phyloP scores from a whole-genome alignment of 2,113 vertebrate genomes.

The Cisticola juncidis region DNA sequence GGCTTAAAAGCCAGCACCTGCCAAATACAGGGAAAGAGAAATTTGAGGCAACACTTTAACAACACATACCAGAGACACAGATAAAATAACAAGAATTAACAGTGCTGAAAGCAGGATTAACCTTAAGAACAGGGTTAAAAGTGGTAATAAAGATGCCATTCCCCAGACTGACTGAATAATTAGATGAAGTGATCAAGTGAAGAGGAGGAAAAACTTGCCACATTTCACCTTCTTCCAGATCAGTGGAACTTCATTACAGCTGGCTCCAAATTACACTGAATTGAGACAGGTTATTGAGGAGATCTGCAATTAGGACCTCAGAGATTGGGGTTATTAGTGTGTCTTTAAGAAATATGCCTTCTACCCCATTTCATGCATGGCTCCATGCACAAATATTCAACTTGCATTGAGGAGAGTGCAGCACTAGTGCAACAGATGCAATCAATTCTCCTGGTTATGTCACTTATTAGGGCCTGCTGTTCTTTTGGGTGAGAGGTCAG shows the following conservation, averaged over 20 bases:
- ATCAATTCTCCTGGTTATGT: not conserved
- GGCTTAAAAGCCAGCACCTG: not conserved
- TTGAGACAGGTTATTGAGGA: not conserved
- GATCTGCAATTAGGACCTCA: not conserved
- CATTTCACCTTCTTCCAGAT: not conserved
- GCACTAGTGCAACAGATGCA: not conserved
- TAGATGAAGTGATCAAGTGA: not conserved
- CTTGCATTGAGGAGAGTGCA: rapidly evolving
- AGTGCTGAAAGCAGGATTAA: not conserved
- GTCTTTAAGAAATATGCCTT: not conserved
- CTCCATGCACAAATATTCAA: not conserved
- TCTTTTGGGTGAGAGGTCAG: not conserved
- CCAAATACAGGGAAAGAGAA: not conserved
- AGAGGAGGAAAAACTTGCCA: not conserved
- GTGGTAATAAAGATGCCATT: rapidly evolving
- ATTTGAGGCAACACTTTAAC: not conserved
- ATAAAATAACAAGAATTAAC: not conserved
- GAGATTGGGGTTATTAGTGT: not conserved
- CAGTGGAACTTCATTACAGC: not conserved
- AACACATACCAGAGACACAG: not conserved
- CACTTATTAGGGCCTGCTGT: rapidly evolving
- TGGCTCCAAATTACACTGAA: not conserved
- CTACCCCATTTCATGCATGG: not conserved
- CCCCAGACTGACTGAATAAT: not conserved
- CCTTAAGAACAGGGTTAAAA: not conserved